These are phyloP conservation scores for Diglossa cyanea DNA, from an alignment of 2,797 vertebrate genomes.

Conservation along the genomic window DNA sequence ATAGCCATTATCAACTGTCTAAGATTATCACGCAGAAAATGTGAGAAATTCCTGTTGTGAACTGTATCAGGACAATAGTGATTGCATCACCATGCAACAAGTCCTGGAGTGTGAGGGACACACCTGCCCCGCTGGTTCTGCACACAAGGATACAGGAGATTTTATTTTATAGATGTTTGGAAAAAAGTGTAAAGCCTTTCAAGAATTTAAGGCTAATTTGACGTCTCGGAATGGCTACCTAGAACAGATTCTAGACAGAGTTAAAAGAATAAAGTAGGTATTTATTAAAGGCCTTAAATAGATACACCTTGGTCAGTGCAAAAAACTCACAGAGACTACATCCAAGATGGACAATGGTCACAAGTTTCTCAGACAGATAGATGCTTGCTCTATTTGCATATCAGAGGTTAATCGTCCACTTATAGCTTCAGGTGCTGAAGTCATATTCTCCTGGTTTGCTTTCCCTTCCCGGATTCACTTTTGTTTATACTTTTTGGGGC, in stretches of 20 bases:
- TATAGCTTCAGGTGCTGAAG: neutral
- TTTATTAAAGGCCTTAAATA: neutral
- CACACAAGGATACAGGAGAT: neutral
- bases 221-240: neutral
- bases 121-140: neutral
- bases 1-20: neutral
- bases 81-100: rapidly evolving
- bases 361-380: neutral
- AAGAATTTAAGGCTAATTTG: neutral
- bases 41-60: neutral
- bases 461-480: neutral
- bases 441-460: neutral
- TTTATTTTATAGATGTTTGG: neutral
- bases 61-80: neutral
- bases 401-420: neutral
- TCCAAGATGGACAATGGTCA: neutral
- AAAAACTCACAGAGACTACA: neutral
- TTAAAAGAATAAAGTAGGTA: neutral
- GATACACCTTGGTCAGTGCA: neutral
- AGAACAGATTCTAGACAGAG: neutral
- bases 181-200: neutral
- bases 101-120: neutral
- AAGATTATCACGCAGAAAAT: neutral
- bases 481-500: neutral
- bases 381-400: neutral